Evolutionary conservation across 2,888 invertebrate genomes (phyloP), one percentile per base, ranked within the genome.

Genomic region (Cheilosia pagana): DNA sequence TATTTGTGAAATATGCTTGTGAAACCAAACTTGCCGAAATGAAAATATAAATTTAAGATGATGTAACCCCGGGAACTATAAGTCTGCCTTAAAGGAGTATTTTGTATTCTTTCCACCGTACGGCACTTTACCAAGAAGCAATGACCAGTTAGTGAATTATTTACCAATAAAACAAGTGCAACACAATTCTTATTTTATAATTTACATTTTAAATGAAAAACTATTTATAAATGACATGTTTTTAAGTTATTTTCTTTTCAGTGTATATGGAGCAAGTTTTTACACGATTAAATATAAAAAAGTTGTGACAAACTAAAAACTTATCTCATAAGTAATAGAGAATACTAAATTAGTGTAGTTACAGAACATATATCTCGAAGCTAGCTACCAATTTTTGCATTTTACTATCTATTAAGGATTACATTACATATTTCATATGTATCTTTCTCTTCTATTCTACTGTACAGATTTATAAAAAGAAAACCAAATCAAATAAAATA

Each of bases 321-420:
- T 75, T 59, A 43, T 23, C 28, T 63, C 28, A 48, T n/a, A 48
- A 43, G 43, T 28, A 50, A 19, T 52, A 28, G 57, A 52, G 41
- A 76, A 76, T 57, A 67, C 65, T 59, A 52, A 59, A 70, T 70
- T 63, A 57, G 28, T 55, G 31, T 62, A 53, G 60, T 76, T 68
- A 39, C 48, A 68, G 67, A 60, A 77, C 65, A 75, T 75, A 21
- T 50, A 68, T 62, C 60, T 77, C 43, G 68, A 70, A 77, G 76
- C 76, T 76, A 59, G 39, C 75, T 76, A 76, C 48, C 67, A 55
- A 41, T 60, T 60, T 21, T 68, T 77, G 62, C 68, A 68, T 77
- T 77, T 53, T 28, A 59, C 76, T 77, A 77, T 68, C 76, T 77
- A 75, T 35, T 19, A 52, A 52, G 59, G 23, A 39, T 45, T 50